Base-by-base conservation (phyloP, 2,797 vertebrate species). In the Lithobates pipiens region DNA sequence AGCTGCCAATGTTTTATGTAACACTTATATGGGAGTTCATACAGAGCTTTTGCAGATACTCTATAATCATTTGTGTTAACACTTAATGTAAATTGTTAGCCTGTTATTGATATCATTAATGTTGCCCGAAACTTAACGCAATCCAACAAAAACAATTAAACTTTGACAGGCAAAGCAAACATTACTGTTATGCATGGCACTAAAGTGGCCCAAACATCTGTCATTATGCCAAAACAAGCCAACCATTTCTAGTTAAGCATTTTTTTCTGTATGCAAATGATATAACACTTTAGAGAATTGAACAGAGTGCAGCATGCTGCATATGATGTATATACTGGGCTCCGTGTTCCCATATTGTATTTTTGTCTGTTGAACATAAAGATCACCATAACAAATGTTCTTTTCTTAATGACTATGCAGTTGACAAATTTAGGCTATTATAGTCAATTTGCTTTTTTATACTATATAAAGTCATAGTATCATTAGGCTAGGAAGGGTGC, bases 131-230 rank as follows among this genome's bases (percentile, higher is more conserved):
- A 77, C 44, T 57, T 76, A 71, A 84, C 44, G 39, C 74, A 71
- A 71, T 77, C 75, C 82, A 77, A 77, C 74, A 71, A 83, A 83
- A 76, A 76, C 73, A 83, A 83, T 76, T 83, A 83, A 84, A 84
- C 82, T 77, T 77, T 84, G 75, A 77, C 82, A 70, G 46, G 32
- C 67, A 84, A 77, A 84, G 82, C 67, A 77, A 84, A 84, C 67
- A 70, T 84, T 71, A 84, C 75, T 77, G 32, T 70, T 71, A 71
- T 71, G 36, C 67, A 71, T 84, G 65, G 82, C 75, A 84, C 75
- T 71, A 71, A 84, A 71, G 70, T 84, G 75, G 65, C 34, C 82
- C 75, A 84, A 54, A 77, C 74, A 71, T 83, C 73, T 76, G 72
- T 68, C 73, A 83, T 68, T 77, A 39, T 77, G 82, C 75, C 74